These are phyloP conservation scores for Parambassis ranga DNA, from an alignment of 2,797 vertebrate genomes.

Conservation along the genomic window DNA sequence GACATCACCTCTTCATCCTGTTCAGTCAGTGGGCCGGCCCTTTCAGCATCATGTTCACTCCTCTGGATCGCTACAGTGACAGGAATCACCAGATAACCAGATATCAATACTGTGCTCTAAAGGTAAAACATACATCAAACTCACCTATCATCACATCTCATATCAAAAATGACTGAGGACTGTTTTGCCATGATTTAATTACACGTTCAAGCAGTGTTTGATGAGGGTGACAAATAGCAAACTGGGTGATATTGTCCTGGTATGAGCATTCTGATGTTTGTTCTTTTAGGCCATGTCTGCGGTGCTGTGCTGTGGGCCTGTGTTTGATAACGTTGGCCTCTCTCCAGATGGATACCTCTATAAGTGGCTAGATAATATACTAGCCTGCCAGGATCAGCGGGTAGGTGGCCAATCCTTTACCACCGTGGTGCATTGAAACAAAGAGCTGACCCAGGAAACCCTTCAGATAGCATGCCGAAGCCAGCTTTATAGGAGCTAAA, in stretches of 20 bases:
- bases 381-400: conserved; percentile 95
- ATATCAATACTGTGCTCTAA: conserved; percentile 97
- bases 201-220: too few species aligned
- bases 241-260: neutral
- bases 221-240: neutral
- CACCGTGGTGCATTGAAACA: conserved; percentile 49
- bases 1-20: conserved; percentile 97
- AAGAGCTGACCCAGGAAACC: conserved; percentile 48
- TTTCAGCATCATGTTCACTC: conserved; percentile 98
- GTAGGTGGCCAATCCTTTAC: conserved; percentile 74
- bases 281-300: conserved; percentile 93
- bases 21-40: conserved; percentile 99
- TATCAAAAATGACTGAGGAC: neutral
- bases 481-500: conserved; percentile 23
- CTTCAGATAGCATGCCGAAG: conserved; percentile 29
- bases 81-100: conserved; percentile 97
- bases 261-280: conserved; percentile 18
- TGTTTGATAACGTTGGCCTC: conserved; percentile 97
- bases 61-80: conserved; percentile 95
- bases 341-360: conserved; percentile 98
- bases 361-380: conserved; percentile 98
- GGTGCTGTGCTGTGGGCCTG: conserved; percentile 95
- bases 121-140: conserved; percentile 78
- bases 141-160: neutral
- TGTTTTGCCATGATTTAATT: too few species aligned